These are phyloP conservation scores for Apeira syringaria DNA, from an alignment of 2,888 invertebrate species.

Conservation along the genomic window DNA sequence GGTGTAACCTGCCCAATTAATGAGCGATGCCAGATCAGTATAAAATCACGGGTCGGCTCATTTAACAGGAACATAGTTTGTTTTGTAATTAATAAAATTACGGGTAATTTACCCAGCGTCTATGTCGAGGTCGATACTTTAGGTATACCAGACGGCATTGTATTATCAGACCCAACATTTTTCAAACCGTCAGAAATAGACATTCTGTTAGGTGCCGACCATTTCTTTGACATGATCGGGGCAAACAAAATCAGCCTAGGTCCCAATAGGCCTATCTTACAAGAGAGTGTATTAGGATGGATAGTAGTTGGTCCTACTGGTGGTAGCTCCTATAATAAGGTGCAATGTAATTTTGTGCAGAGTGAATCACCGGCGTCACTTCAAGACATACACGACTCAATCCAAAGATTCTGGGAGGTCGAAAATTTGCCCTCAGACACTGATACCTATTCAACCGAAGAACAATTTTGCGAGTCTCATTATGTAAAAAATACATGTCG, in stretches of 20 bases:
- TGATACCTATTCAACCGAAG: not conserved
- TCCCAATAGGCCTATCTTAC: constrained; percentile 5
- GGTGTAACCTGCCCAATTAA: too few relatives aligned
- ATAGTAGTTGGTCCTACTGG: constrained; percentile 4
- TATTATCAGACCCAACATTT: constrained; percentile 31
- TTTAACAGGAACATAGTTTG: not conserved
- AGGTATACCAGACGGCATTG: constrained; percentile 21
- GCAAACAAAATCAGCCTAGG: constrained; percentile 25
- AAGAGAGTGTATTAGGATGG: constrained; percentile 1
- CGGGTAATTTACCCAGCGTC: not conserved
- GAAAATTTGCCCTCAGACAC: not conserved
- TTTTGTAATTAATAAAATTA: not conserved
- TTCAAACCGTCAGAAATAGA: constrained; percentile 28
- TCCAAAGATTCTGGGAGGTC: constrained; percentile 2
- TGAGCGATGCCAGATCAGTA: too few relatives aligned
- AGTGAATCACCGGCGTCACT: not conserved
- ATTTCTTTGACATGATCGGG: constrained; percentile 33
- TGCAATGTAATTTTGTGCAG: constrained; percentile 3
- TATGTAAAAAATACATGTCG: constrained; percentile 1
- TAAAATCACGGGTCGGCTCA: not conserved
- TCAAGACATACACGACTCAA: constrained; percentile 1
- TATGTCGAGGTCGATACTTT: not conserved
- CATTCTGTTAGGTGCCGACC: constrained; percentile 32
- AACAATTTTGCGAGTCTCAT: constrained; percentile 5
- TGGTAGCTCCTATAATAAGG: not conserved